Evolutionary conservation across 2,888 invertebrate species (phyloP), one percentile per base, ranked within the genome.

Genomic region (Drosophila pegasa): DNA sequence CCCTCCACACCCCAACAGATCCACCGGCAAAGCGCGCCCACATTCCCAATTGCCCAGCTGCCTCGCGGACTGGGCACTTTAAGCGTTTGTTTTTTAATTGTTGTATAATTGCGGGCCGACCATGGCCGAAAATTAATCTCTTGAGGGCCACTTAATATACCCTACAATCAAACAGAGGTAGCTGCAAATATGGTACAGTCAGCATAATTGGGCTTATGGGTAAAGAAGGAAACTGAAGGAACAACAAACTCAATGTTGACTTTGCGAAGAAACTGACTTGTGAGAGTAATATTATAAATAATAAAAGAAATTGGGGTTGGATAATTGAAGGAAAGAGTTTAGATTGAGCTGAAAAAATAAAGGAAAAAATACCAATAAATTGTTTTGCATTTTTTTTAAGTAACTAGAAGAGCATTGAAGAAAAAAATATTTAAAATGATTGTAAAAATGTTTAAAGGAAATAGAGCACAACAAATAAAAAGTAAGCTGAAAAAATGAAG

Each of bases 21-120:
- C 25, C n/a, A n/a, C n/a, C 14, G n/a, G n/a, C 22, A 3, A 47
- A 10, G 5, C 40, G 12, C 14, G 18, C 27, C 25, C 50, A 27
- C 47, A 33, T 31, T 35, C 37, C 18, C 51, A 6, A 18, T 27
- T 37, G 37, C 37, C 37, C 51, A 37, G 25, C 38, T 14, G 38
- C 14, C 14, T 18, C 48, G 18, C 59, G 33, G 16, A 16, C 40
- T 29, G 18, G 22, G 31, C 47, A 31, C 22, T 50, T 48, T 47
- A n/a, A 66, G 61, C 72, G 51, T 72, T 84, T 79, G 65, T 72
- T 75, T 66, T 81, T 84, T 87, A 87, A 87, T 83, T 84, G 87
- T 75, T 75, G 70, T 75, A 78, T 87, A 83, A 83, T 83, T 81
- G 75, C 75, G 47, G 71, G 10, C 40, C 41, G 66, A 62, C 35